Evolutionary conservation across 2,797 vertebrate genomes (phyloP).

Genomic region (Melanotaenia parkinsoni): DNA sequence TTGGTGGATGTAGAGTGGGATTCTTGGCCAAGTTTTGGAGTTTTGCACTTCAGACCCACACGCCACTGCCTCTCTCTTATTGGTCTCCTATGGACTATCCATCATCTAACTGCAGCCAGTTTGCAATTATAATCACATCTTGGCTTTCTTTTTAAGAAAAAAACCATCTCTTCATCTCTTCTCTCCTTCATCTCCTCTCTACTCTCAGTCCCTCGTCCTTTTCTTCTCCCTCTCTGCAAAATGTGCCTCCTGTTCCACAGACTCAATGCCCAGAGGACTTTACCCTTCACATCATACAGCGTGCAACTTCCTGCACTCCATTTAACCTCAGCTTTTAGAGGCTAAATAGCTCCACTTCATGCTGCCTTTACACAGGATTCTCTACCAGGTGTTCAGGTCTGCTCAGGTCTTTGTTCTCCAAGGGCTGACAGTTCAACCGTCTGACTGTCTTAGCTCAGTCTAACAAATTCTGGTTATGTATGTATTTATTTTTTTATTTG

Average conservation of each 20-base stretch:
- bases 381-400: slow-evolving; percentile 46
- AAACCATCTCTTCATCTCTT: slow-evolving; percentile 39
- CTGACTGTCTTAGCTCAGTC: slow-evolving; percentile 41
- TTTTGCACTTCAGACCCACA: slow-evolving; percentile 39
- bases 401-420: slow-evolving; percentile 49
- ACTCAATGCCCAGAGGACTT: slow-evolving; percentile 43
- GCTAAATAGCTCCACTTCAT: slow-evolving; percentile 59
- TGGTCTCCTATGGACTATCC: slow-evolving; percentile 58
- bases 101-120: slow-evolving; percentile 61
- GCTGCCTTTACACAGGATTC: slow-evolving; percentile 36
- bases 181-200: slow-evolving; percentile 39
- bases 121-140: slow-evolving; percentile 66
- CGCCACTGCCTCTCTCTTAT: slow-evolving; percentile 50
- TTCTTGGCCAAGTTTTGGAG: slow-evolving; percentile 11
- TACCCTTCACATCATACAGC: slow-evolving; percentile 38
- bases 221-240: slow-evolving; percentile 30
- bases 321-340: slow-evolving; percentile 67
- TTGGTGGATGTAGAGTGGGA: slow-evolving; percentile 10
- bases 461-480: slow-evolving; percentile 20
- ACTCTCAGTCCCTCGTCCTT: slow-evolving; percentile 23
- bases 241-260: slow-evolving; percentile 31
- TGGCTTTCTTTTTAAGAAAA: slow-evolving; percentile 55
- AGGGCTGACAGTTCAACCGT: slow-evolving; percentile 41
- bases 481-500: slow-evolving; percentile 13
- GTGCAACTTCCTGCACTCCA: slow-evolving; percentile 60